Conservation (phyloP, 2,113 vertebrate species). For the Lophotis ruficrista region DNA sequence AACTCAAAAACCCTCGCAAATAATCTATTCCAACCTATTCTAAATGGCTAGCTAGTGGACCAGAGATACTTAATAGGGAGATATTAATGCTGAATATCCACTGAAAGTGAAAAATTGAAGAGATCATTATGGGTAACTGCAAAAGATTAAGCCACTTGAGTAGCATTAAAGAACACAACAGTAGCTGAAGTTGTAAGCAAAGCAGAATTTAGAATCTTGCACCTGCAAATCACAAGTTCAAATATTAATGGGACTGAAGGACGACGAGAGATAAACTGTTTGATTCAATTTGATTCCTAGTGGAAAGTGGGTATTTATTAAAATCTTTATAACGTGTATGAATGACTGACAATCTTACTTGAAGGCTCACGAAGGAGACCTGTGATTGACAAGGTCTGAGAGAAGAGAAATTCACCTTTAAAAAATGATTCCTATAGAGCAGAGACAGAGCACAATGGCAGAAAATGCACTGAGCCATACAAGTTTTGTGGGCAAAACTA, state of each 20-base stretch:
- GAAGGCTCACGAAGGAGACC: not conserved
- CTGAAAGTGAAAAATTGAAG: not conserved
- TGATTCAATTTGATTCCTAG: not conserved
- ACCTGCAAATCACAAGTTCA: not conserved
- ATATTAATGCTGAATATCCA: not conserved
- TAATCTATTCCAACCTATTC: not conserved
- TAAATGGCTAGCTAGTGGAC: not conserved
- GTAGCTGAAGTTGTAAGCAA: not conserved
- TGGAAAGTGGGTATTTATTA: not conserved
- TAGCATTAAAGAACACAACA: not conserved
- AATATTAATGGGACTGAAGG: not conserved
- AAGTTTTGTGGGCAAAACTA: slow-evolving; percentile 38
- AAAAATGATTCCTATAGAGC: not conserved
- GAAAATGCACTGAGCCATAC: not conserved
- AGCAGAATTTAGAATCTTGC: not conserved
- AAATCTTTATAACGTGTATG: not conserved
- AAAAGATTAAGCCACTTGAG: not conserved
- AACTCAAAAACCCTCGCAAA: not conserved
- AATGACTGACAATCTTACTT: not conserved
- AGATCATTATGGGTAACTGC: not conserved
- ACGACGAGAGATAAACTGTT: not conserved
- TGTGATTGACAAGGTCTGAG: not conserved
- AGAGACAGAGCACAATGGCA: not conserved
- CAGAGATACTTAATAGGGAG: not conserved
- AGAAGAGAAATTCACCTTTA: not conserved